phyloP scores from a whole-genome alignment of 1,140 invertebrate species.

The Meloidogyne chitwoodi region DNA sequence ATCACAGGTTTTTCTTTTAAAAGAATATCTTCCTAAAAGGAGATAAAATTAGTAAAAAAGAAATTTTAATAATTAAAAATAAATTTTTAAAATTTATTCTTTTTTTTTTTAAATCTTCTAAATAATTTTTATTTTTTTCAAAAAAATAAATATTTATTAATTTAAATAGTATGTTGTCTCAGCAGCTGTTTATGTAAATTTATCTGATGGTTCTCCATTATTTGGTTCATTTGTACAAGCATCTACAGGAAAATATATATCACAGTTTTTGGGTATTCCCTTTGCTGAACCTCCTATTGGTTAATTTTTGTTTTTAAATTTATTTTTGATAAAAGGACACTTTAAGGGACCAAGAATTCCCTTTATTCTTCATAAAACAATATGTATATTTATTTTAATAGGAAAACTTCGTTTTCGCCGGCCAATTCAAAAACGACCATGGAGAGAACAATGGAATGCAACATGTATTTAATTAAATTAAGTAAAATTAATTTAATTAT shows the following conservation, averaged over 20 bases:
- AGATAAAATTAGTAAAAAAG: neutral
- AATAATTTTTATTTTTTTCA: no score
- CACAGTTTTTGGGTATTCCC: slow-evolving; percentile 57
- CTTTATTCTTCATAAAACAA: neutral
- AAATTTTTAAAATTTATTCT: neutral
- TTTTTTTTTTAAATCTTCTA: no score
- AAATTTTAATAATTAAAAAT: neutral
- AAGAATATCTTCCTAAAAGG: no score
- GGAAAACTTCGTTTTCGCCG: slow-evolving; percentile 55
- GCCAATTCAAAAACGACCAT: slow-evolving; percentile 54
- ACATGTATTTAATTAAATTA: slow-evolving; percentile 72
- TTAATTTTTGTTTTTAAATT: no score
- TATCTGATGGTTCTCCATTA: slow-evolving; percentile 56
- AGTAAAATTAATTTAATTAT: slow-evolving; percentile 80
- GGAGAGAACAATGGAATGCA: slow-evolving; percentile 63
- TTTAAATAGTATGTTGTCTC: slow-evolving; percentile 17
- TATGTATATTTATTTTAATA: neutral
- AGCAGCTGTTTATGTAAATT: slow-evolving; percentile 35
- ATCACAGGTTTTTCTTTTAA: neutral
- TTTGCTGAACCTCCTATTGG: slow-evolving; percentile 60
- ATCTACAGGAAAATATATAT: slow-evolving; percentile 47
- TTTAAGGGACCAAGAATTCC: slow-evolving; percentile 3
- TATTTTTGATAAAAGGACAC: no score
- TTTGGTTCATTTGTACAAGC: slow-evolving; percentile 43
- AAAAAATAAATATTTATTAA: neutral